These are phyloP conservation scores for Cataglyphis cursor DNA, from an alignment of 2,888 invertebrate genomes.

Conservation along the genomic window DNA sequence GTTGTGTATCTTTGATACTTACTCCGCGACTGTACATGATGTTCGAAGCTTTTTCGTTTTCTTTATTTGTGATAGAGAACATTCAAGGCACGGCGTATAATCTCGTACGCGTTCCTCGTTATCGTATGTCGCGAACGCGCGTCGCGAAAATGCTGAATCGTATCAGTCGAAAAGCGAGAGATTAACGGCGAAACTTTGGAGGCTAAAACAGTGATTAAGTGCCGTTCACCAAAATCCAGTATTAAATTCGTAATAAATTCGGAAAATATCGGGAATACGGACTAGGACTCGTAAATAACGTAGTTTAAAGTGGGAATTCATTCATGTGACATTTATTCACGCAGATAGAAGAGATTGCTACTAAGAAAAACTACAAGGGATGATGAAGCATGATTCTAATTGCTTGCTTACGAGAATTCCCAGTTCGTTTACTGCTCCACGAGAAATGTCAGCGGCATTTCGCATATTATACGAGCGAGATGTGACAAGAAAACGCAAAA, in stretches of 20 bases:
- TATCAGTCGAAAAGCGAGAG: conserved; percentile 46
- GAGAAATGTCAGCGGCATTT: neutral
- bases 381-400: neutral
- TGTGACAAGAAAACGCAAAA: neutral
- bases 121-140: conserved; percentile 28
- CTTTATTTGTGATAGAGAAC: conserved; percentile 70
- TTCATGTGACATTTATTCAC: conserved; percentile 17
- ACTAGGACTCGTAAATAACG: neutral
- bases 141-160: conserved; percentile 56
- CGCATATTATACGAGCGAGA: neutral
- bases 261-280: conserved; percentile 18
- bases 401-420: neutral
- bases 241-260: conserved; percentile 48
- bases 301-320: conserved; percentile 10
- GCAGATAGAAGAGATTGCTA: conserved; percentile 5
- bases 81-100: conserved; percentile 17
- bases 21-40: conserved; percentile 66
- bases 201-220: conserved; percentile 47
- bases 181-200: conserved; percentile 61
- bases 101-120: conserved; percentile 56
- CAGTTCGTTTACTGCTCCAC: neutral
- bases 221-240: conserved; percentile 37
- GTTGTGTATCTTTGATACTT: conserved; percentile 81
- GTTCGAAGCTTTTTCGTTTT: conserved; percentile 67
- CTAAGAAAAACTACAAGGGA: neutral